Base-by-base conservation (phyloP, 2,888 invertebrate species). In the Caenorhabditis sinica region DNA sequence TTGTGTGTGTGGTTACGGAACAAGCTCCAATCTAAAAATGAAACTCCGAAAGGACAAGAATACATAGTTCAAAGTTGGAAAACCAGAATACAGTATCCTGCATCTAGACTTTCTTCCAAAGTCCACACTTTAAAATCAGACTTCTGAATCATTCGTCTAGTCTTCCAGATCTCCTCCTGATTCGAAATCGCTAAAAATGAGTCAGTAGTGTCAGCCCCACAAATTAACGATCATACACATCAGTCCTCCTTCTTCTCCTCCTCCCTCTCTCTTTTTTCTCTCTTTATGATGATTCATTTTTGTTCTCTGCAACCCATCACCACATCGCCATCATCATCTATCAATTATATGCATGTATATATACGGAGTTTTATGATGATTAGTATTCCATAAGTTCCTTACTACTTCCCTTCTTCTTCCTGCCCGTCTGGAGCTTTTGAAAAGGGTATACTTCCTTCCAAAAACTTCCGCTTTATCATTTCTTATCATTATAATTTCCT, bases 141-240 rank as follows among this genome's bases (percentile, higher is more conserved):
- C 49, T 20, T 36, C 63, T 65, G 65, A 65, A 45, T 65, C 68
- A 68, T 23, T 30, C 23, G 25, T 53, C 68, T 51, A 20, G 66
- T 49, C 33, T 53, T 23, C 53, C n/a, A 23, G 30, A 51, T 51
- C n/a, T 65, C 30, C 23, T n/a, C 1, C n/a, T 53, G 8, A 15
- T 61, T 61, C 30, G 36, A 51, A 53, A 45, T 65, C 25, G 25
- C 65, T 65, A 25, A 68, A 68, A 61, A 63, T 65, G 65, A 75
- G 63, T 65, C 74, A 75, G 53, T 63, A 71, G 49, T 58, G 36
- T 30, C 43, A 33, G 25, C n/a, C 40, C 43, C 28, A 23, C 56
- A 69, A 56, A 56, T 69, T 69, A 69, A 56, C 69, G 56, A 69
- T 69, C 56, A 56, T 56, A 69, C 69, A 69, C 53, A 69, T 69